These are phyloP conservation scores for Diabrotica virgifera DNA, from an alignment of 1,140 invertebrate species.

Conservation along the genomic window DNA sequence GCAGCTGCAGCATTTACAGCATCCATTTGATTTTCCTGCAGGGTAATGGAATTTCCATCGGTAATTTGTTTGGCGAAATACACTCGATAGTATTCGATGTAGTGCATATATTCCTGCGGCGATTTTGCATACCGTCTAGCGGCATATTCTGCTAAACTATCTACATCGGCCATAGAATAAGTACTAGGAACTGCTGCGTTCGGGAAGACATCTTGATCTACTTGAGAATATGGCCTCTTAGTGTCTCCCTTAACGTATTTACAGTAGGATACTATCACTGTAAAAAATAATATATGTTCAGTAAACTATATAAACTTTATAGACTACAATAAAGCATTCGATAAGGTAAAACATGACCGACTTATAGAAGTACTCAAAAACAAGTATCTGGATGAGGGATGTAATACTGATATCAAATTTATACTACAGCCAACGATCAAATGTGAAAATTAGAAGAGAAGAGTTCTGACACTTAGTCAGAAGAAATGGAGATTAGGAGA, in stretches of 20 bases:
- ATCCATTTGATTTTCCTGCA: constrained; percentile 57
- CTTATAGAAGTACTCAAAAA: too few relatives aligned
- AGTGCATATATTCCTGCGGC: constrained; percentile 68
- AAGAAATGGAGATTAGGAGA: too few relatives aligned
- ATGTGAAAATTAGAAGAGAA: too few relatives aligned
- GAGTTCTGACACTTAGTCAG: too few relatives aligned
- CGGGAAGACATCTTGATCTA: constrained; percentile 41
- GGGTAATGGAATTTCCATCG: constrained; percentile 56
- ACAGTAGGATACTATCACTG: constrained; percentile 58
- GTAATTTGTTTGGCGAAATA: constrained; percentile 76
- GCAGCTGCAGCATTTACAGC: constrained; percentile 84
- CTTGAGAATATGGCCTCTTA: constrained; percentile 45
- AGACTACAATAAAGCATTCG: not conserved
- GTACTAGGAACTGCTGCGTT: constrained; percentile 41
- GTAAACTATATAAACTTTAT: not conserved
- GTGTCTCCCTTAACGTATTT: constrained; percentile 54
- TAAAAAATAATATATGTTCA: constrained; percentile 19
- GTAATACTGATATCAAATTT: too few relatives aligned
- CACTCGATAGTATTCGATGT: constrained; percentile 74
- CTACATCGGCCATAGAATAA: constrained; percentile 68
- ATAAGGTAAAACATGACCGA: too few relatives aligned
- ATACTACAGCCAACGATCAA: too few relatives aligned
- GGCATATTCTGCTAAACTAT: constrained; percentile 74
- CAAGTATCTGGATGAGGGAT: too few relatives aligned
- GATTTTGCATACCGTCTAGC: constrained; percentile 74